Evolutionary conservation across 92 coral and sea anemone species (phyloP).

Genomic region (Pocillopora meandrina): DNA sequence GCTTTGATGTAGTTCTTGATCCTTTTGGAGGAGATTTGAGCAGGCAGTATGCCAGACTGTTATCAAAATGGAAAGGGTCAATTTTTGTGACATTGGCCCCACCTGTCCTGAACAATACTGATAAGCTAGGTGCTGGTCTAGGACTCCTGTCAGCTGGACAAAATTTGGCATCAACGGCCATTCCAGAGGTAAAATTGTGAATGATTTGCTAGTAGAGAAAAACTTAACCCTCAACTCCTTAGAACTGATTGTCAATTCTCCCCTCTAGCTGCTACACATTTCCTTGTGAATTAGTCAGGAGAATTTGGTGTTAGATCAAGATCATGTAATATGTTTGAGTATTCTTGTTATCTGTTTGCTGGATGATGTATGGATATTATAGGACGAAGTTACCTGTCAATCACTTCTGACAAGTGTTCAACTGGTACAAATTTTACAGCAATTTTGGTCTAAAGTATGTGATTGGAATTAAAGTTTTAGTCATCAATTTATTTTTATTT

Average conservation of each 20-base stretch:
- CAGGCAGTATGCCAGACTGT: slow-evolving; percentile 33
- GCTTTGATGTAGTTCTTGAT: slow-evolving; percentile 89
- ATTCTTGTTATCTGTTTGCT: too few species aligned
- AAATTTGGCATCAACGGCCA: slow-evolving; percentile 56
- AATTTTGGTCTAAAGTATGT: too few species aligned
- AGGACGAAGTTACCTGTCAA: too few species aligned
- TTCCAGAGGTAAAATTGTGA: slow-evolving; percentile 48
- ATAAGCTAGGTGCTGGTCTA: slow-evolving; percentile 68
- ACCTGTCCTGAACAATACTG: slow-evolving; percentile 77
- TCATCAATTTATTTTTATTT: too few species aligned
- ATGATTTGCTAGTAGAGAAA: background rate
- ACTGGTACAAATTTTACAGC: too few species aligned
- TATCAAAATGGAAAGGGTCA: slow-evolving; percentile 60
- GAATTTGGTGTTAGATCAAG: too few species aligned
- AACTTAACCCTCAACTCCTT: background rate
- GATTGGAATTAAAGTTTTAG: too few species aligned
- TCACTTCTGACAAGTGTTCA: background rate
- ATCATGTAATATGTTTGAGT: too few species aligned
- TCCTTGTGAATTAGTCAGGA: too few species aligned
- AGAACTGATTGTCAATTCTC: too few species aligned
- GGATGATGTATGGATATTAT: too few species aligned
- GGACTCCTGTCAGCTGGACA: slow-evolving; percentile 75
- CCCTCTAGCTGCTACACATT: too few species aligned
- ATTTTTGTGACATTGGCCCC: slow-evolving; percentile 76
- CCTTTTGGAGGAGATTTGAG: slow-evolving; percentile 83